Conservation (phyloP, 2,888 invertebrate genomes). For the Drosophila antonietae region DNA sequence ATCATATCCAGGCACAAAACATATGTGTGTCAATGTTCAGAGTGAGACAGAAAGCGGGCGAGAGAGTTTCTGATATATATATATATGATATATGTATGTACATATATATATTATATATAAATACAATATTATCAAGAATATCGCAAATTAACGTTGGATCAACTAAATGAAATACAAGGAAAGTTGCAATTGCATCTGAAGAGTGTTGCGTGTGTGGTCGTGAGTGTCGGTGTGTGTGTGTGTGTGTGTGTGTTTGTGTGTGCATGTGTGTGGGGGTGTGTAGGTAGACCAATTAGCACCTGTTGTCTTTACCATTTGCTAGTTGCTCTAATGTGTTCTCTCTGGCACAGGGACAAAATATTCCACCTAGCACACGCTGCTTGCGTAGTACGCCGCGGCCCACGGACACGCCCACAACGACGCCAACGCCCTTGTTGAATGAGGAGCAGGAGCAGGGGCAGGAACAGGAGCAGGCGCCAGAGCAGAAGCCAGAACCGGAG, state of each 20-base stretch:
- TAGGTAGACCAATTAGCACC: background rate
- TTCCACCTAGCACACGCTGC: slow-evolving; percentile 65
- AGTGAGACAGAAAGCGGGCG: background rate
- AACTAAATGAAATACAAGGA: slow-evolving; percentile 10
- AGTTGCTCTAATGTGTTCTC: background rate
- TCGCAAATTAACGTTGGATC: background rate
- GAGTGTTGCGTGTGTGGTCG: background rate
- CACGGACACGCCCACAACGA: slow-evolving; percentile 51
- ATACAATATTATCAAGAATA: background rate
- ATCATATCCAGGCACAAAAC: too few relatives aligned
- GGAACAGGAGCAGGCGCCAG: background rate
- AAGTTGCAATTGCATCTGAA: background rate
- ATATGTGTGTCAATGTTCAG: background rate
- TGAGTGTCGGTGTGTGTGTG: background rate
- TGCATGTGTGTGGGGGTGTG: background rate
- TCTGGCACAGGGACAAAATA: slow-evolving; percentile 58
- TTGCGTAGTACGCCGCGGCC: slow-evolving; percentile 72
- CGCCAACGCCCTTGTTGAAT: slow-evolving; percentile 11
- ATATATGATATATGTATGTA: background rate
- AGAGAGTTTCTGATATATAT: background rate
- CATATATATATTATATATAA: background rate
- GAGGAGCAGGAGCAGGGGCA: slow-evolving; percentile 27
- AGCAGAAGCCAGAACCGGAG: background rate
- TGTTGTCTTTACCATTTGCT: slow-evolving; percentile 13
- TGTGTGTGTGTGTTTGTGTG: background rate